These are phyloP conservation scores for Solen grandis DNA, from an alignment of 1,140 invertebrate species.

Conservation along the genomic window DNA sequence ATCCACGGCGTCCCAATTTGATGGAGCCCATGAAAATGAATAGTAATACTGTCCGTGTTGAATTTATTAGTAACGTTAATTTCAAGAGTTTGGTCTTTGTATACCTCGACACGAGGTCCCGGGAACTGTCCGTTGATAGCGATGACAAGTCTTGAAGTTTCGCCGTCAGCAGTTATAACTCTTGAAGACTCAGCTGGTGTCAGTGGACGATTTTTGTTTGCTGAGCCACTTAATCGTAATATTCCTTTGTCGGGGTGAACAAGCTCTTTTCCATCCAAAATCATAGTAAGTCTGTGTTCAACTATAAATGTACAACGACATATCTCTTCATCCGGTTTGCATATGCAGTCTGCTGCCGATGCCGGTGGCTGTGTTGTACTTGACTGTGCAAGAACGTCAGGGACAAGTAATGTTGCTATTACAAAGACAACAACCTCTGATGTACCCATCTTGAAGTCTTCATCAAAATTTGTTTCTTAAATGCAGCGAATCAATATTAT, in stretches of 20 bases:
- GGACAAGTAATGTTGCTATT: too few species aligned
- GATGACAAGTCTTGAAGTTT: conserved; percentile 62
- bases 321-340: background rate
- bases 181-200: too few species aligned
- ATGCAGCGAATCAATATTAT: too few species aligned
- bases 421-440: too few species aligned
- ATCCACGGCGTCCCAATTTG: conserved; percentile 92
- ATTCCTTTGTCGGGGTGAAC: conserved; percentile 2
- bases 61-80: conserved; percentile 92
- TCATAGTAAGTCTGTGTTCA: too few species aligned
- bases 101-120: conserved; percentile 85
- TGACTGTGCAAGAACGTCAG: too few species aligned
- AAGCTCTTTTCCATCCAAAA: conserved; percentile 28
- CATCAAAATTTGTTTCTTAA: too few species aligned
- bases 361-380: conserved; percentile 8
- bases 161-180: conserved; percentile 70
- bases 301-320: conserved; percentile 6
- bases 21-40: conserved; percentile 94
- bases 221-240: background rate
- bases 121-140: conserved; percentile 70
- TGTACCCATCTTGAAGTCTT: too few species aligned
- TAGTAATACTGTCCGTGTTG: conserved; percentile 89
- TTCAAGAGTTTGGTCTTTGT: conserved; percentile 90
- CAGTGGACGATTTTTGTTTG: background rate
- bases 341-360: background rate